These are phyloP conservation scores for Bombycilla garrulus DNA, from an alignment of 2,113 vertebrate species.

Conservation along the genomic window DNA sequence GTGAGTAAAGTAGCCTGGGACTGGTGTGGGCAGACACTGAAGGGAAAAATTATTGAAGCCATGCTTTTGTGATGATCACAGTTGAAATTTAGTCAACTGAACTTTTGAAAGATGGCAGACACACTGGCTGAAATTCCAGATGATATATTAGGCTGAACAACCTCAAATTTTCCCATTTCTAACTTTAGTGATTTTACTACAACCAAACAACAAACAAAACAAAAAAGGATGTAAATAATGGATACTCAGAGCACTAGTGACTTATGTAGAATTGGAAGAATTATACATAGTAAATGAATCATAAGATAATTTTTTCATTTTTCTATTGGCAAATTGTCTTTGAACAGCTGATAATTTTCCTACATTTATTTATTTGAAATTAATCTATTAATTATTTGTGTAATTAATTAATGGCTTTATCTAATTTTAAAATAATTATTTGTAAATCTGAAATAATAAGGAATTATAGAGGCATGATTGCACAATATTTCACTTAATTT, in stretches of 20 bases:
- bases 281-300: slow-evolving; percentile 1
- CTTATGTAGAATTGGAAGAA: not conserved
- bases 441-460: not conserved
- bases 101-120: not conserved
- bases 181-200: not conserved
- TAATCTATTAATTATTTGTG: not conserved
- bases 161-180: not conserved
- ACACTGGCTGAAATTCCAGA: not conserved
- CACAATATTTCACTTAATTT: not conserved
- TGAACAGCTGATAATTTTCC: not conserved
- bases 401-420: not conserved
- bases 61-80: not conserved
- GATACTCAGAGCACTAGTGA: not conserved
- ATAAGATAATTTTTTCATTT: not conserved
- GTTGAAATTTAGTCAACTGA: not conserved
- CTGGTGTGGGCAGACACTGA: not conserved
- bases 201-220: not conserved
- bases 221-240: not conserved
- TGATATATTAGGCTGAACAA: not conserved
- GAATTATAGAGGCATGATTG: not conserved
- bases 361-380: slow-evolving; percentile 15
- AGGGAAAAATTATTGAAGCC: not conserved
- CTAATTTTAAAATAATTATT: not conserved
- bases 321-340: not conserved
- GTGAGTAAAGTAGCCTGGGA: not conserved